phyloP scores from a whole-genome alignment of 1,140 invertebrate species.

The Daktulosphaira vitifoliae region DNA sequence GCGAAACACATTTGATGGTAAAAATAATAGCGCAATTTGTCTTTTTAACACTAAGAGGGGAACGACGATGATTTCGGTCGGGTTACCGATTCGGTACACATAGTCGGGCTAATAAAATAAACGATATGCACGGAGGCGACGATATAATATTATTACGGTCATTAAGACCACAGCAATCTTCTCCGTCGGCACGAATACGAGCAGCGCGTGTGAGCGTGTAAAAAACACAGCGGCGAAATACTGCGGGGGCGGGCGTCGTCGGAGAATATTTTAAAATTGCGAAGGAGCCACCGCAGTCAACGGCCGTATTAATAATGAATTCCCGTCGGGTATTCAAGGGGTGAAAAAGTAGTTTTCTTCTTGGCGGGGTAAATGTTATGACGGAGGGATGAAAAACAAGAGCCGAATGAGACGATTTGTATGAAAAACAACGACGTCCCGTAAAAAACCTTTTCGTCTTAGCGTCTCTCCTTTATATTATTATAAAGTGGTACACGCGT shows the following conservation, averaged over 20 bases:
- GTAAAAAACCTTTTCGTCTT: slow-evolving; percentile 5
- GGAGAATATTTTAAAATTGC: slow-evolving; percentile 32
- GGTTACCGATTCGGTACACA: not conserved
- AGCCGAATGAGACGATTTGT: slow-evolving; percentile 29
- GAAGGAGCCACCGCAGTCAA: not conserved
- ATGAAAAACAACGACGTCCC: slow-evolving; percentile 26
- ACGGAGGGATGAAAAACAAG: not conserved
- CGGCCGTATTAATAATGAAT: slow-evolving; percentile 25
- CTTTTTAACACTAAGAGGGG: no score
- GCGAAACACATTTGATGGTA: no score
- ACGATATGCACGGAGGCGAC: not conserved
- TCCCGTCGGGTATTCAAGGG: slow-evolving; percentile 29
- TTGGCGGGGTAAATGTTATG: not conserved
- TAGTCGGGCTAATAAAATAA: not conserved
- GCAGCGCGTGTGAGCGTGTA: not conserved
- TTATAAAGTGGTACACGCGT: not conserved
- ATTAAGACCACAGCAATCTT: not conserved
- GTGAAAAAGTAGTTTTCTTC: slow-evolving; percentile 8
- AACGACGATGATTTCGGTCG: not conserved
- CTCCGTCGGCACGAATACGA: no score
- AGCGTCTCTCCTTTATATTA: not conserved
- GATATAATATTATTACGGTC: slow-evolving; percentile 18
- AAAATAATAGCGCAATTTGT: no score
- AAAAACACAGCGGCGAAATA: not conserved
- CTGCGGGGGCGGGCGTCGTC: not conserved